These are phyloP conservation scores for Struthio camelus DNA, from an alignment of 2,113 vertebrate genomes.

Conservation along the genomic window DNA sequence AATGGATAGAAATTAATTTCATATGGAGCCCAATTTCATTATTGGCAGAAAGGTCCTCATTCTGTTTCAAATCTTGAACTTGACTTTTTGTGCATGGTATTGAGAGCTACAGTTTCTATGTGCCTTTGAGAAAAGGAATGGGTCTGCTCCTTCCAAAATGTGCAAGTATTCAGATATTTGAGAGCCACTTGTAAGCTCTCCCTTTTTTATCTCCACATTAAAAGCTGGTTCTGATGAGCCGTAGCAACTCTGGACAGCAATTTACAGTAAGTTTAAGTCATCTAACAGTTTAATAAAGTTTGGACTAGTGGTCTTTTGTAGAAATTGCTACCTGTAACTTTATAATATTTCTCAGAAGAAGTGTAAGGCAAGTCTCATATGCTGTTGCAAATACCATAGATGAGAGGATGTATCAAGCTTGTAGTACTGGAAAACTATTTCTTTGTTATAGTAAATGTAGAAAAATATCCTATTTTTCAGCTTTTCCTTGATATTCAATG, in stretches of 20 bases:
- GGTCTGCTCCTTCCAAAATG: background rate
- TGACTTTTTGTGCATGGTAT: background rate
- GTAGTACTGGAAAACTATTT: background rate
- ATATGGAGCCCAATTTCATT: background rate
- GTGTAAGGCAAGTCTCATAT: background rate
- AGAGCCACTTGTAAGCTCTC: background rate
- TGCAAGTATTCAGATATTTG: background rate
- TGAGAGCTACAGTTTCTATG: background rate
- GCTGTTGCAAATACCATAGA: background rate
- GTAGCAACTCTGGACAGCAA: background rate
- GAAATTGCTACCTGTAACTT: background rate
- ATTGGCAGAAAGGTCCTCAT: background rate
- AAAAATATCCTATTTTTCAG: background rate
- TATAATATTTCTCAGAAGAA: background rate
- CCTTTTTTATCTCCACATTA: background rate
- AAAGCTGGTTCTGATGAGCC: background rate
- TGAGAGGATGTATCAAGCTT: background rate
- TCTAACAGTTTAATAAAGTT: background rate
- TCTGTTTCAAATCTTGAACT: background rate
- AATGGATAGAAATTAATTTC: background rate
- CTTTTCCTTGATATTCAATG: background rate
- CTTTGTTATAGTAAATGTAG: background rate
- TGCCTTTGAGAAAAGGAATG: background rate
- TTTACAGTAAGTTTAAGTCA: background rate
- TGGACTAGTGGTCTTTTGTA: background rate